Percentiles rank a stretch among this genome's conserved stretches.
phyloP scores from a whole-genome alignment of 1,140 invertebrate genomes.

The Gonioctena quinquepunctata region DNA sequence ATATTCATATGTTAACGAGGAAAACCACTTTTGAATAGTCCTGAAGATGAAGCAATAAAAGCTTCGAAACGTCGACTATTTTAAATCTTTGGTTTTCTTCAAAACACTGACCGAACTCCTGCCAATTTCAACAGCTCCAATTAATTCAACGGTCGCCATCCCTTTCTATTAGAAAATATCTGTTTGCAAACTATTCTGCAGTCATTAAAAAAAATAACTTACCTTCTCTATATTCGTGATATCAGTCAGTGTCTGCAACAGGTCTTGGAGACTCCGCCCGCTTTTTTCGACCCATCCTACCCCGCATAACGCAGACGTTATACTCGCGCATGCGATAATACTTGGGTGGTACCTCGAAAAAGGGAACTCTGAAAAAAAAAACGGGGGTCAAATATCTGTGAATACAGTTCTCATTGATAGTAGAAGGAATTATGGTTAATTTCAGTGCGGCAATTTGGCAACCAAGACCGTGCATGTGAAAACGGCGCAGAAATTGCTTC shows the following conservation, averaged over 20 bases:
- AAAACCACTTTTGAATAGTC: too few species aligned
- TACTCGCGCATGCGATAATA: constrained; percentile 82
- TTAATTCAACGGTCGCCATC: too few species aligned
- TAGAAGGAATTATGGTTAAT: constrained; percentile 4
- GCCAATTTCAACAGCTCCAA: too few species aligned
- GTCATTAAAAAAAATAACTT: too few species aligned
- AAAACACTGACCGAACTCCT: too few species aligned
- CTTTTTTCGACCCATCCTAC: constrained; percentile 67
- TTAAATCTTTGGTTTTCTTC: too few species aligned
- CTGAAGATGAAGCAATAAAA: too few species aligned
- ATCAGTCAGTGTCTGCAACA: constrained; percentile 68
- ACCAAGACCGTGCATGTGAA: neutral
- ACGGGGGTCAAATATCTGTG: constrained; percentile 2
- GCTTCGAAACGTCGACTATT: too few species aligned
- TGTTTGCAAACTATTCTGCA: too few species aligned
- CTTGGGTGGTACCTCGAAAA: constrained; percentile 86
- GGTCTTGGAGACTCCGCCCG: constrained; percentile 56
- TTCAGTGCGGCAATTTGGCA: neutral
- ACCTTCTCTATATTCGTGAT: constrained; percentile 81
- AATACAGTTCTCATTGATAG: neutral
- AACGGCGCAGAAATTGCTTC: constrained; percentile 17
- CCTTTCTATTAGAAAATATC: too few species aligned
- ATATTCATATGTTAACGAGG: too few species aligned
- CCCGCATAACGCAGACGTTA: constrained; percentile 81
- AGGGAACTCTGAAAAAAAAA: constrained; percentile 77